phyloP scores from a whole-genome alignment of 2,888 invertebrate species.

The Pyralis farinalis region DNA sequence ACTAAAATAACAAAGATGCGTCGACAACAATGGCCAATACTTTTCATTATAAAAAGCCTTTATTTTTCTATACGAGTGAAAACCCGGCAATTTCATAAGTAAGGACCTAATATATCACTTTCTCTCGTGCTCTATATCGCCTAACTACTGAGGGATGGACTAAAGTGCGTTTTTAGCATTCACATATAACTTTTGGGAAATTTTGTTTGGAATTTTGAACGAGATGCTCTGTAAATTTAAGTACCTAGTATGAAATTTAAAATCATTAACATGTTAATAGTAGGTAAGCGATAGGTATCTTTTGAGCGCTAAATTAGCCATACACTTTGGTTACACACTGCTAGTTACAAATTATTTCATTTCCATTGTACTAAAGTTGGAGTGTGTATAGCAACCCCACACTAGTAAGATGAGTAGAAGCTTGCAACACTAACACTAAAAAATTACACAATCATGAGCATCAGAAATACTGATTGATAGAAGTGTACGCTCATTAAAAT shows the following conservation, averaged over 20 bases:
- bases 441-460: constrained; percentile 11
- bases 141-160: background rate
- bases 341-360: constrained; percentile 30
- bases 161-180: background rate
- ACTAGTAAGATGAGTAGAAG: constrained; percentile 55
- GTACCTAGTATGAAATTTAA: constrained; percentile 33
- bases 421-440: constrained; percentile 65
- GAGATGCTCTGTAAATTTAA: constrained; percentile 47
- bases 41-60: too few relatives aligned
- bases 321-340: constrained; percentile 52
- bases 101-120: too few relatives aligned
- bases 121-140: background rate
- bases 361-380: constrained; percentile 35
- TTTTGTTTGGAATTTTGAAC: constrained; percentile 23
- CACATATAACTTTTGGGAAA: background rate
- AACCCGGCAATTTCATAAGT: too few relatives aligned
- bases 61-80: too few relatives aligned
- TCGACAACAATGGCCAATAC: too few relatives aligned
- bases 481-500: constrained; percentile 18
- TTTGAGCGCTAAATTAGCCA: constrained; percentile 41
- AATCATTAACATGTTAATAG: constrained; percentile 35
- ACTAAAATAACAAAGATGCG: too few relatives aligned
- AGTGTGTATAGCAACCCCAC: constrained; percentile 57
- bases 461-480: constrained; percentile 1
- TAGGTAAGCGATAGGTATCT: constrained; percentile 33